phyloP scores from a whole-genome alignment of 2,113 vertebrate species.

The Sciurus niger region DNA sequence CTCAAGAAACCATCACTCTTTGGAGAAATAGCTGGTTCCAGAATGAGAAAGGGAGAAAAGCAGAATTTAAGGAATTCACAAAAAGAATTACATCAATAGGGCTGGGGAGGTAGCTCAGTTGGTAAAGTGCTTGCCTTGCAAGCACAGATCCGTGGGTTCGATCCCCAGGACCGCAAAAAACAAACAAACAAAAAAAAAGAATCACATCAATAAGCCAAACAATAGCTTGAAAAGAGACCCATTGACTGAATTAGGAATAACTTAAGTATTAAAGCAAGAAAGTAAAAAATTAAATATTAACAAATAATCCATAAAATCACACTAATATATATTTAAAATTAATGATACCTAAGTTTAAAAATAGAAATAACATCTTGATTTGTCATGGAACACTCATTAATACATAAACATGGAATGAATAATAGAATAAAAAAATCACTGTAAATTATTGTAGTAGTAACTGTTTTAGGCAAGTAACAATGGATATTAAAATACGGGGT shows the following conservation, averaged over 20 bases:
- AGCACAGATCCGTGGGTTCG: too few species aligned
- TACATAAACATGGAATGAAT: not conserved
- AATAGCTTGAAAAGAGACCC: not conserved
- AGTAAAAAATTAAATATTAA: not conserved
- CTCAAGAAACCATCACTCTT: not conserved
- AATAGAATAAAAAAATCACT: not conserved
- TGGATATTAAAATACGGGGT: not conserved
- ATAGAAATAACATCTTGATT: not conserved
- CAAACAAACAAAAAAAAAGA: not conserved
- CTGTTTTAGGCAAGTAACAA: not conserved
- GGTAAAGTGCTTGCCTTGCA: too few species aligned
- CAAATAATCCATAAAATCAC: not conserved
- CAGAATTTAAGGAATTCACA: not conserved
- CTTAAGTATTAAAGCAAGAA: not conserved
- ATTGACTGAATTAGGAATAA: not conserved
- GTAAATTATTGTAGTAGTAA: not conserved
- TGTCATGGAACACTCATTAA: not conserved
- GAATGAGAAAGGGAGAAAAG: not conserved
- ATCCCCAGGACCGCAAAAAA: too few species aligned
- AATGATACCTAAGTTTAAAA: not conserved
- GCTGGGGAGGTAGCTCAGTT: too few species aligned
- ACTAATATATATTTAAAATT: not conserved
- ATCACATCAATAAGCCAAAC: not conserved
- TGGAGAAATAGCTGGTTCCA: not conserved
- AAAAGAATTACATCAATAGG: not conserved